Base-by-base conservation (phyloP, 1,140 invertebrate genomes). In the Meloidogyne hapla region DNA sequence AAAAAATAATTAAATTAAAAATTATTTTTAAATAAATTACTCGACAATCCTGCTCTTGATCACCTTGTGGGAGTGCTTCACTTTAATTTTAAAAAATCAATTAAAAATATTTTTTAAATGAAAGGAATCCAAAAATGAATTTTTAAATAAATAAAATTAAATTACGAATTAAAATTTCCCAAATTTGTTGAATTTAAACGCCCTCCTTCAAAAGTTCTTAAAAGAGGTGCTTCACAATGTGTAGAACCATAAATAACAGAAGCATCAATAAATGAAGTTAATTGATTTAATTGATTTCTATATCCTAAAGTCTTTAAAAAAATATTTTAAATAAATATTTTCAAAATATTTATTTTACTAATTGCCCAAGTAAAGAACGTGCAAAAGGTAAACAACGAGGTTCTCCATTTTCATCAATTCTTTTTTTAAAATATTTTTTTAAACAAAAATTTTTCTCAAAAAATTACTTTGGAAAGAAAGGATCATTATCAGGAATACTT, bases 361-460 rank as follows among this genome's bases (percentile, higher is more conserved):
- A 26, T 61, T 95, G 94, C 33, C 94, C 94, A 3, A 94, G 92
- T 68, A 96, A 88, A 40, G 94, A 95, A 85, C 94, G 91, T 90
- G 95, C 95, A 82, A 94, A 96, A 9, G 94, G 93, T 87, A 96
- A 93, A 85, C 94, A 96, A 71, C 94, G 90, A 48, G 92, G 89
- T 73, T 91, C 91, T 1, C 94, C 93, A 2, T 91, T 92, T 0
- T 92, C 92, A 8, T 91, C 90, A 66, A 72, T 63, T 62, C 68
- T 70, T 8, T 70, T 21, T 69, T 38, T 5, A 13, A 26, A 69
- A n/a, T 18, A 48, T n/a, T n/a, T 56, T n/a, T 15, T 56, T 48
- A 48, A 48, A 18, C 3, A 48, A 56, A n/a, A n/a, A 56, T 56
- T 56, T 18, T n/a, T n/a, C n/a, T n/a, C n/a, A 33, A 1, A 33